A percentile compares a stretch with the other conserved stretches of the same genome.
phyloP scores from a whole-genome alignment of 2,113 vertebrate genomes.

The Anoplopoma fimbria region DNA sequence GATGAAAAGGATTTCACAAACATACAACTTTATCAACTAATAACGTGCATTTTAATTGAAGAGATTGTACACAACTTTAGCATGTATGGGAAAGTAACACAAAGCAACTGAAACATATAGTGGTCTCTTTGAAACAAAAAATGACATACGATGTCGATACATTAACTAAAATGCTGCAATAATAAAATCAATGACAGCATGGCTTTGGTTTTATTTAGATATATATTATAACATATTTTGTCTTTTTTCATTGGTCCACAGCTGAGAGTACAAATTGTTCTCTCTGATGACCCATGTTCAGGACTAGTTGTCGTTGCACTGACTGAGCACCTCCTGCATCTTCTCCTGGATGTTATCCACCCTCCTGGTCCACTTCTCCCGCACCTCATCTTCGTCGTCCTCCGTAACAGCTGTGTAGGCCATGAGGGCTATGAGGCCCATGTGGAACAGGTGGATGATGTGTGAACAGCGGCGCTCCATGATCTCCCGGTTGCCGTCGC shows the following conservation, averaged over 20 bases:
- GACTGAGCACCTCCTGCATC: slow-evolving; percentile 81
- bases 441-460: slow-evolving; percentile 83
- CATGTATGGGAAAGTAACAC: slow-evolving; percentile 51
- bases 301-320: slow-evolving; percentile 67
- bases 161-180: slow-evolving; percentile 24
- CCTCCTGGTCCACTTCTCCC: slow-evolving; percentile 80
- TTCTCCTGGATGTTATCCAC: slow-evolving; percentile 83
- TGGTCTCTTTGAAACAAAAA: slow-evolving; percentile 44
- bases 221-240: slow-evolving; percentile 41
- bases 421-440: slow-evolving; percentile 85
- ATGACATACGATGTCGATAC: slow-evolving; percentile 21
- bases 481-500: slow-evolving; percentile 62
- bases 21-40: not conserved
- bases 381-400: slow-evolving; percentile 83
- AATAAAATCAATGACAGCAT: slow-evolving; percentile 32
- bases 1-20: slow-evolving; percentile 4
- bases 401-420: slow-evolving; percentile 82
- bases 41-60: slow-evolving; percentile 54
- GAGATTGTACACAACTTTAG: slow-evolving; percentile 58
- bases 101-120: slow-evolving; percentile 40
- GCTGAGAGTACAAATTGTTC: slow-evolving; percentile 28
- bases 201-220: slow-evolving; percentile 55
- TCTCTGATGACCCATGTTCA: slow-evolving; percentile 29
- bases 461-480: slow-evolving; percentile 84
- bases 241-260: slow-evolving; percentile 49